Conservation (phyloP, 2,113 vertebrate species). For the Sphaerodactylus townsendi region DNA sequence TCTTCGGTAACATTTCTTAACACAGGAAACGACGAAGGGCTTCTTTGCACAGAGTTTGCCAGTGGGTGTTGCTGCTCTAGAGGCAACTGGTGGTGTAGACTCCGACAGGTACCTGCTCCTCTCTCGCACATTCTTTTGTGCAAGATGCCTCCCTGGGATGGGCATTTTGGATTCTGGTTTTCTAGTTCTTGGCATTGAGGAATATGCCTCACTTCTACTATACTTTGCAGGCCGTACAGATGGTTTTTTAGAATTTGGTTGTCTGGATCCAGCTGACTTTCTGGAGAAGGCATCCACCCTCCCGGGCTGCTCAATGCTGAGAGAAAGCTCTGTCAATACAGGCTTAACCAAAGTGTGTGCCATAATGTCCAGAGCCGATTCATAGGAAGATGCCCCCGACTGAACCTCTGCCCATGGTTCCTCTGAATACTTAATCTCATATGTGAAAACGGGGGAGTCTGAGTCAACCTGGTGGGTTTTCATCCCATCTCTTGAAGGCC, state of each 20-base stretch:
- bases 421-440: background rate
- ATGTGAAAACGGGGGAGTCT: background rate
- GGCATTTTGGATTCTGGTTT: background rate
- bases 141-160: background rate
- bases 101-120: background rate
- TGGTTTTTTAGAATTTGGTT: background rate
- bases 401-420: background rate
- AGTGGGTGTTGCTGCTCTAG: background rate
- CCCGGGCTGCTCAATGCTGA: background rate
- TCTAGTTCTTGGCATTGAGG: background rate
- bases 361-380: background rate
- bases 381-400: background rate
- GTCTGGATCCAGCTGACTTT: background rate
- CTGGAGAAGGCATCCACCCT: background rate
- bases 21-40: background rate
- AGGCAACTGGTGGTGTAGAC: background rate
- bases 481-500: background rate
- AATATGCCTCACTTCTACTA: background rate
- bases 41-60: background rate
- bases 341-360: slow-evolving; percentile 24
- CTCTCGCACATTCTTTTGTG: background rate
- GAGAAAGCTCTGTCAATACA: slow-evolving; percentile 12
- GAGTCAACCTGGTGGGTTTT: background rate
- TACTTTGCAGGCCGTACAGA: background rate
- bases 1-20: background rate